A percentile compares a stretch with the other conserved stretches of the same genome.
Conservation (phyloP, 1,140 invertebrate genomes). For the Doryteuthis pealeii region DNA sequence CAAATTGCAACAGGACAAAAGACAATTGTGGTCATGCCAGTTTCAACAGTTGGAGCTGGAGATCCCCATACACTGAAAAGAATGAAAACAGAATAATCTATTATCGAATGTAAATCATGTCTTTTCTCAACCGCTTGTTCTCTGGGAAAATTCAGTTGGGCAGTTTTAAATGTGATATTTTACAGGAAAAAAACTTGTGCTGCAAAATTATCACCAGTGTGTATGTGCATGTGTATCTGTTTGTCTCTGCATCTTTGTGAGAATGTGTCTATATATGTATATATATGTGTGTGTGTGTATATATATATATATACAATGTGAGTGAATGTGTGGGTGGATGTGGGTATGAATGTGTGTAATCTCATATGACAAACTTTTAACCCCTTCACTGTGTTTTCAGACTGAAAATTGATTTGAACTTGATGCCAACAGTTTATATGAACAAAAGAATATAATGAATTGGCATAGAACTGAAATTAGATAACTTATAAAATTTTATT, state of each 20-base stretch:
- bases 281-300: background rate
- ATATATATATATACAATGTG: background rate
- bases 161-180: conserved; percentile 11
- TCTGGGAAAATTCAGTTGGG: background rate
- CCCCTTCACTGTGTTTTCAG: too few species aligned
- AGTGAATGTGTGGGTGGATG: background rate
- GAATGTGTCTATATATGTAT: background rate
- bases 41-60: background rate
- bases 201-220: too few species aligned
- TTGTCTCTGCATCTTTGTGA: background rate
- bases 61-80: background rate
- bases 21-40: conserved; percentile 11
- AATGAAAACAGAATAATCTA: conserved; percentile 6
- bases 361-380: too few species aligned
- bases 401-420: too few species aligned
- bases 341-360: background rate
- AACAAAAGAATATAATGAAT: too few species aligned
- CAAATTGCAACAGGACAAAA: background rate
- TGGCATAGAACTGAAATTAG: too few species aligned
- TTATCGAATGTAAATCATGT: background rate
- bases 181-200: background rate
- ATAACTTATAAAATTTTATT: too few species aligned
- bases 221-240: too few species aligned
- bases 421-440: too few species aligned
- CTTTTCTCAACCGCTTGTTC: background rate